Evolutionary conservation across 1,140 invertebrate genomes (phyloP).

Genomic region (Oncopeltus fasciatus): DNA sequence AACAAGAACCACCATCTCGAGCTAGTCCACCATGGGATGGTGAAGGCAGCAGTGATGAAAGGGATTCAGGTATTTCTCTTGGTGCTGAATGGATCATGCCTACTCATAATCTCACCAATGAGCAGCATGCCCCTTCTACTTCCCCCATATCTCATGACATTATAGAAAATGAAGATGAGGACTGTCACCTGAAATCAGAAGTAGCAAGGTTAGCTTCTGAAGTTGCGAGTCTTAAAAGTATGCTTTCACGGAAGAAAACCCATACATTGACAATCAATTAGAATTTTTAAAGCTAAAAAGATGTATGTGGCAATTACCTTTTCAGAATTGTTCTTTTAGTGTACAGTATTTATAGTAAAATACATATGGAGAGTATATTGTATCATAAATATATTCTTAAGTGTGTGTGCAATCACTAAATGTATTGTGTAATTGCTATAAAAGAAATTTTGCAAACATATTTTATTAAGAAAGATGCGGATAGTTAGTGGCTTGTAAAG

Average conservation of each 20-base stretch:
- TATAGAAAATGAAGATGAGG: slow-evolving; percentile 25
- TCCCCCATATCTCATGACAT: slow-evolving; percentile 17
- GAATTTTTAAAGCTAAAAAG: neutral
- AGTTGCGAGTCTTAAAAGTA: slow-evolving; percentile 68
- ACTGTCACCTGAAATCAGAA: slow-evolving; percentile 62
- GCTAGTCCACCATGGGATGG: slow-evolving; percentile 67
- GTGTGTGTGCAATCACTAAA: neutral
- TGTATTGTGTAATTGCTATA: no score
- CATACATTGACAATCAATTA: neutral
- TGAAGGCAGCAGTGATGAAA: slow-evolving; percentile 71
- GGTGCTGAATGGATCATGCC: slow-evolving; percentile 45
- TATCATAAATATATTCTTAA: neutral
- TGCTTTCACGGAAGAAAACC: slow-evolving; percentile 29
- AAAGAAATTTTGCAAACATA: no score
- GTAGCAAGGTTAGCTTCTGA: slow-evolving; percentile 77
- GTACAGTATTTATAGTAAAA: slow-evolving; percentile 5
- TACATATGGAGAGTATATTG: neutral
- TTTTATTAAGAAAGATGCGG: no score
- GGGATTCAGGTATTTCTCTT: slow-evolving; percentile 74
- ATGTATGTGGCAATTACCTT: neutral
- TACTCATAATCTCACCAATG: slow-evolving; percentile 40
- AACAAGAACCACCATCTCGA: slow-evolving; percentile 56
- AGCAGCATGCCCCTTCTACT: slow-evolving; percentile 8
- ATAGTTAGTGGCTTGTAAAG: no score
- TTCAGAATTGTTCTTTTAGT: neutral